Evolutionary conservation across 2,113 vertebrate genomes (phyloP).

Genomic region (Loxodonta africana): DNA sequence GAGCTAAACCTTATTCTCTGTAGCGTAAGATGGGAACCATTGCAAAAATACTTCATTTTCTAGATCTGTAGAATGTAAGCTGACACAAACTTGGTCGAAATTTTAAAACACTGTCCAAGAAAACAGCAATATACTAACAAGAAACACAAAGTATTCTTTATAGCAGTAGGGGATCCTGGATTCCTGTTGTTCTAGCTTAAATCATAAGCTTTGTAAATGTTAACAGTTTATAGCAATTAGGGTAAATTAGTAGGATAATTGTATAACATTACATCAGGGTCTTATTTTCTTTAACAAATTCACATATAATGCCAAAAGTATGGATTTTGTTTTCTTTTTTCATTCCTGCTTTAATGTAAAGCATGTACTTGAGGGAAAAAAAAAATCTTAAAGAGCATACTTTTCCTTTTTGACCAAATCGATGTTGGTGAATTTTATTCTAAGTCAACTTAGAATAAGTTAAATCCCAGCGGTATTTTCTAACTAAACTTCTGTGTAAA

Average conservation of each 20-base stretch:
- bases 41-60: background rate
- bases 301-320: background rate
- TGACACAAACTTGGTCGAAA: background rate
- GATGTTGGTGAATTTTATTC: conserved; percentile 40
- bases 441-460: conserved; percentile 12
- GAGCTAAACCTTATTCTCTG: background rate
- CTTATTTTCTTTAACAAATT: background rate
- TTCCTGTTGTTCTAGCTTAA: background rate
- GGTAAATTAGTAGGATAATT: background rate
- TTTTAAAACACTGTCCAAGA: background rate
- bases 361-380: background rate
- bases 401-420: conserved; percentile 72
- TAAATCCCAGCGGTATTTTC: conserved; percentile 16
- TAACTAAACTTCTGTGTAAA: conserved; percentile 58
- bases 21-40: background rate
- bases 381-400: conserved; percentile 29
- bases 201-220: background rate
- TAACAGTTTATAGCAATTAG: background rate
- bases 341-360: background rate
- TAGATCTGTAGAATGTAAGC: background rate
- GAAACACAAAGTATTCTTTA: background rate
- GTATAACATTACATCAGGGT: background rate
- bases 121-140: background rate
- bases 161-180: background rate
- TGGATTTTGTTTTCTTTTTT: background rate